Percentiles rank a stretch among this genome's conserved stretches.
phyloP scores from a whole-genome alignment of 2,888 invertebrate species.

The Drosophila mercatorum region DNA sequence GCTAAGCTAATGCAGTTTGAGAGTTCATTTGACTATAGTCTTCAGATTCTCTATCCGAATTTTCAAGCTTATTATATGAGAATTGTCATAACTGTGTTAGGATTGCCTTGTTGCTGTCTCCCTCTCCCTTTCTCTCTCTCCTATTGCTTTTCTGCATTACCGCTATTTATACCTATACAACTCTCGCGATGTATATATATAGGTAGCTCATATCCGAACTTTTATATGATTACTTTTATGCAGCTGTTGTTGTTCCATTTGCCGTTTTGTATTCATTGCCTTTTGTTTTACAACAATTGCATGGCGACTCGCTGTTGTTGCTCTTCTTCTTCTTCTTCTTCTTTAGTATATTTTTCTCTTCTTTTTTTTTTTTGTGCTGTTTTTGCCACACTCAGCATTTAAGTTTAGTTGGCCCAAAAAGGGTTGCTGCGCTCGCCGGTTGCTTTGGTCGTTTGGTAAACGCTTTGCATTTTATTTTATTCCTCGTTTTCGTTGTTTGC shows the following conservation, averaged over 20 bases:
- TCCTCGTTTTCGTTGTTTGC: slow-evolving; percentile 73
- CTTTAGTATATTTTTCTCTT: slow-evolving; percentile 23
- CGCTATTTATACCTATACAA: slow-evolving; percentile 28
- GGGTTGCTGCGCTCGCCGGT: slow-evolving; percentile 57
- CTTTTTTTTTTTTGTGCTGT: slow-evolving; percentile 46
- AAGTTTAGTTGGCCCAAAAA: slow-evolving; percentile 72
- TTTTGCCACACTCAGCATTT: slow-evolving; percentile 77
- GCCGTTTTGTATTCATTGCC: slow-evolving; percentile 55
- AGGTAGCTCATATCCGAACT: slow-evolving; percentile 30
- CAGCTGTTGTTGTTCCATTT: slow-evolving; percentile 66
- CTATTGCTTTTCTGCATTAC: not conserved
- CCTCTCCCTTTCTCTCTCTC: no score
- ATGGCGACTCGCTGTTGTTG: slow-evolving; percentile 48
- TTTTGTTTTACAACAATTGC: slow-evolving; percentile 79
- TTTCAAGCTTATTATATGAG: not conserved
- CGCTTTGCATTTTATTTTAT: slow-evolving; percentile 77
- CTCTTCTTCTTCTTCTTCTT: slow-evolving; percentile 21
- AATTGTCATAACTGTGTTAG: no score
- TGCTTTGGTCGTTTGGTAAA: slow-evolving; percentile 49
- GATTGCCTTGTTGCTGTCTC: no score
- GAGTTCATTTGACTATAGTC: not conserved
- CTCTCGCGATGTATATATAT: slow-evolving; percentile 15
- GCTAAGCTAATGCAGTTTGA: not conserved
- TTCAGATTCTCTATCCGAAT: not conserved
- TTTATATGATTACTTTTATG: slow-evolving; percentile 55